Evolutionary conservation across 37 sponge, comb jelly and placozoan genomes (phyloP), one percentile per base, ranked within the genome.

Genomic region (Diacarnus erythraeanus): DNA sequence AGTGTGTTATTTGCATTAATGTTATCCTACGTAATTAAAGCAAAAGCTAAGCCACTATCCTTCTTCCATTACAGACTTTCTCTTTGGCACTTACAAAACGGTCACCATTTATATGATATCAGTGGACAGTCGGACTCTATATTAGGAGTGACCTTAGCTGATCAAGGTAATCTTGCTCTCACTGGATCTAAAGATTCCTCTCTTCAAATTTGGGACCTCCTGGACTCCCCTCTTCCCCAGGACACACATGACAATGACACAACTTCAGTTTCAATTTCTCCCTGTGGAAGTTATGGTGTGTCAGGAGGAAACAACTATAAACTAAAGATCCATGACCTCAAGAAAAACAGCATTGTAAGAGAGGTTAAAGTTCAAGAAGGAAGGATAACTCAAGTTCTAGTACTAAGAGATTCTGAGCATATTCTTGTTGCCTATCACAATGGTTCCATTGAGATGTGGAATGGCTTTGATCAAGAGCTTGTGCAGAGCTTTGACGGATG

Each of bases 201-300:
- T 21, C 26, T 91, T 40, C 35, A 66, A 30, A 67, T 91, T 29
- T 91, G 92, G 92, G 88, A 91, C 68, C 70, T 87, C 27, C 38
- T 36, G 1, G 83, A 63, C 4, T 57, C 67, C 10, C 80, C 84
- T n/a, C 39, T 78, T 34, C 37, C 42, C 2, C 76, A 81, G 36
- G 82, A 63, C 58, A 22, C 22, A n/a, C 79, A 78, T 44, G 3
- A 2, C 3, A 68, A 64, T 57, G 27, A 71, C 41, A 71, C 77
- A 26, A 64, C n/a, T 2, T 35, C 83, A 8, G 43, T 82, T 22
- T 74, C 72, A 18, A 18, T 85, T 34, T 83, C 87, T 67, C 75
- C 65, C 42, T 83, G 86, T 70, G 87, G 78, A 1, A 58, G 8
- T 1, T 74, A 71, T 42, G 72, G 65, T n/a, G 61, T 75, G 0